These are phyloP conservation scores for Clinocottus analis DNA, from an alignment of 2,113 vertebrate genomes.

Conservation along the genomic window DNA sequence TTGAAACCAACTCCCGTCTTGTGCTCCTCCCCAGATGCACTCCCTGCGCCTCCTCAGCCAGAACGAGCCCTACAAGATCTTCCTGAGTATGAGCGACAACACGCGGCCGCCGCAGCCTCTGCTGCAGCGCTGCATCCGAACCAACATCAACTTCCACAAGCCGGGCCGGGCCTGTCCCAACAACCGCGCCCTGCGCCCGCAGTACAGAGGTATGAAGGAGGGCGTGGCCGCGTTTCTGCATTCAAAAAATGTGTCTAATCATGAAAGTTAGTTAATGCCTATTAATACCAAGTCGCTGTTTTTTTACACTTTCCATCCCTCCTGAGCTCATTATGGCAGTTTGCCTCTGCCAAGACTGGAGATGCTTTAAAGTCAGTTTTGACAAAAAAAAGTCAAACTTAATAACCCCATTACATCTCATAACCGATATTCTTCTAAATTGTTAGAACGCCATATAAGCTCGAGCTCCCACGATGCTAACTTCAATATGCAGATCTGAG, in stretches of 20 bases:
- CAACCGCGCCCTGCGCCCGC: conserved; percentile 93
- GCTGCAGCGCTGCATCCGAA: conserved; percentile 96
- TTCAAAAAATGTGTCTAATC: neutral
- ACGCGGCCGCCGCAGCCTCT: conserved; percentile 92
- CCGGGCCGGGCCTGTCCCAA: conserved; percentile 95
- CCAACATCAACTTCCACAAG: conserved; percentile 97
- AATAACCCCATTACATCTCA: neutral
- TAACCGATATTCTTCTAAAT: too few relatives aligned
- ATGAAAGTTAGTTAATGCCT: neutral
- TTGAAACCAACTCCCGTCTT: neutral
- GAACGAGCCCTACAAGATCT: conserved; percentile 97
- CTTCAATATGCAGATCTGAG: too few relatives aligned
- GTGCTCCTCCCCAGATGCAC: conserved; percentile 87
- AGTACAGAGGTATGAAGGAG: conserved; percentile 90
- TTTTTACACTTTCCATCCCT: neutral
- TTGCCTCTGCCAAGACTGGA: conserved; percentile 17
- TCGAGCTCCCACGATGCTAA: too few relatives aligned
- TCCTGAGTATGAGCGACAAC: conserved; percentile 98
- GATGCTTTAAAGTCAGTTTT: conserved; percentile 19
- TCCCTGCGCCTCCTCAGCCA: conserved; percentile 96
- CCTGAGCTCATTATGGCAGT: conserved; percentile 28
- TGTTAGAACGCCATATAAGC: too few relatives aligned
- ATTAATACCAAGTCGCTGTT: too few relatives aligned
- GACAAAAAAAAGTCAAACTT: conserved; percentile 9
- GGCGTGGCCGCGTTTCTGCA: neutral